Percentiles rank a stretch among this genome's conserved stretches.
Conservation (phyloP, 2,113 vertebrate species). For the Neotoma lepida region DNA sequence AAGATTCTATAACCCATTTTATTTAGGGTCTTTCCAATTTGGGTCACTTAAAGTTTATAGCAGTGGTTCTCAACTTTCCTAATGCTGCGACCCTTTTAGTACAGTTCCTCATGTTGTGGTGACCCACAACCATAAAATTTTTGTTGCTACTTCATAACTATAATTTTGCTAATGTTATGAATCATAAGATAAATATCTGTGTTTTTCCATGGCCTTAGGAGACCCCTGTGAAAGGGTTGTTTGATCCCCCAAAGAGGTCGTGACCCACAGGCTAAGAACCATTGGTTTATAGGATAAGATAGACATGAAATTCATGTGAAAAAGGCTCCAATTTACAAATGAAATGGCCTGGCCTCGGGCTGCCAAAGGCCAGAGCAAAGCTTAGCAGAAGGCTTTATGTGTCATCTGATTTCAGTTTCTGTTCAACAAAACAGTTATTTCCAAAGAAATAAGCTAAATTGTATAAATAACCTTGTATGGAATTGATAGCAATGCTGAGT, state of each 20-base stretch:
- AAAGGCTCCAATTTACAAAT: background rate
- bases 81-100: background rate
- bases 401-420: slow-evolving; percentile 21
- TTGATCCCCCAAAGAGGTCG: background rate
- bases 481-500: slow-evolving; percentile 4
- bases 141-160: background rate
- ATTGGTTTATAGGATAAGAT: background rate
- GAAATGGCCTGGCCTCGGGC: background rate
- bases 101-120: background rate
- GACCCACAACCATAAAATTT: background rate
- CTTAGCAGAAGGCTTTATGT: background rate
- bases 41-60: background rate
- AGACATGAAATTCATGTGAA: background rate
- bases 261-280: background rate
- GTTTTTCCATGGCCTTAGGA: background rate
- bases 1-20: background rate
- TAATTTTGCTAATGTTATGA: background rate
- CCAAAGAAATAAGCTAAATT: slow-evolving; percentile 8
- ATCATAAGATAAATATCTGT: background rate
- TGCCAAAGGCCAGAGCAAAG: background rate
- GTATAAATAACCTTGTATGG: background rate
- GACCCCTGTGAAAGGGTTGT: background rate
- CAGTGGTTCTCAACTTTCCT: background rate
- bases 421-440: slow-evolving; percentile 22
- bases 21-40: slow-evolving; percentile 42